These are phyloP conservation scores for Xenus cinereus DNA, from an alignment of 2,113 vertebrate species.

Conservation along the genomic window DNA sequence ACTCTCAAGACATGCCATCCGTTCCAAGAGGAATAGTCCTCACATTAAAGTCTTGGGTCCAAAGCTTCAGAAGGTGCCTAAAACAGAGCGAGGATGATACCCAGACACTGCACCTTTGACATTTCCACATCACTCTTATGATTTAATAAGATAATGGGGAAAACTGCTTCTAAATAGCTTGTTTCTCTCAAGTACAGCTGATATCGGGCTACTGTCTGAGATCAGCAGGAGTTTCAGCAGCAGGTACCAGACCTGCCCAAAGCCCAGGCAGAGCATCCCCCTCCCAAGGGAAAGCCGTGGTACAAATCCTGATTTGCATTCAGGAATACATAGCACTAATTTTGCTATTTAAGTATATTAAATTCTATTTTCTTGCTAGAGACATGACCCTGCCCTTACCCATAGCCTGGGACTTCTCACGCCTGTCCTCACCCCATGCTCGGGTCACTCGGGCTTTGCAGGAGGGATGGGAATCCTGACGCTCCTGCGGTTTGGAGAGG, in stretches of 20 bases:
- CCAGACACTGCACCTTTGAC: not conserved
- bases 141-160: not conserved
- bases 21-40: not conserved
- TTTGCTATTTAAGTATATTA: not conserved
- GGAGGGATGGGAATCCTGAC: not conserved
- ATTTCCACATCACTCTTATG: fast-evolving
- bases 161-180: fast-evolving
- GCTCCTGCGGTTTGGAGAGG: not conserved
- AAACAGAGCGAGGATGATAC: not conserved
- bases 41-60: not conserved
- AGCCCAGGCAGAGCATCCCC: not conserved
- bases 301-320: not conserved
- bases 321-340: not conserved
- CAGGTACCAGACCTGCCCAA: not conserved
- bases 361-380: not conserved
- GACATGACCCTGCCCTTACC: not conserved
- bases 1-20: not conserved
- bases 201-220: fast-evolving
- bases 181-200: not conserved
- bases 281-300: not conserved
- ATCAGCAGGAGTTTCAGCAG: not conserved
- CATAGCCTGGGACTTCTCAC: not conserved
- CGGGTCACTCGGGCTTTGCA: fast-evolving
- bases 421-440: not conserved
- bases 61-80: not conserved